Evolutionary conservation across 2,113 vertebrate species (phyloP), one percentile per base, ranked within the genome.

Genomic region (Aegotheles bennettii): DNA sequence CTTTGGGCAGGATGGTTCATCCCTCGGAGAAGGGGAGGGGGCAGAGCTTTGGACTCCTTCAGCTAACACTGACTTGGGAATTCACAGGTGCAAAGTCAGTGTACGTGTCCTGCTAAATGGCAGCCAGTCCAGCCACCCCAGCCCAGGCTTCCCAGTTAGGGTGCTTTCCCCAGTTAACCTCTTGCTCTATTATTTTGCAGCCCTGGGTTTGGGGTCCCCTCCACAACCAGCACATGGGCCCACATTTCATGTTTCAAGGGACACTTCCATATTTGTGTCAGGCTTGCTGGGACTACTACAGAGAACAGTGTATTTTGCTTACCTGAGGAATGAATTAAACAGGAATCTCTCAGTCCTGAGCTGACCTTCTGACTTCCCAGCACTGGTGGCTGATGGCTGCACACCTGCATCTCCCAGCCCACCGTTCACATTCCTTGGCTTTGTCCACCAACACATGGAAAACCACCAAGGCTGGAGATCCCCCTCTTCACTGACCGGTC

Each of bases 401-500:
- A 67, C 4, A 1, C 0, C 0, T 18, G 17, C n/a, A 15, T n/a
- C 56, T 84, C 57, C 57, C 63, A 47, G 25, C 26, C 13, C 1
- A 1, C 18, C 1, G 6, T 11, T 38, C 21, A 8, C 40, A 17
- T 48, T 25, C 48, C 48, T 14, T 2, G 13, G 50, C 59, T 73
- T 65, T 74, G 17, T 12, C 51, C 26, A 42, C 50, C 67, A 36
- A 61, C 26, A 70, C 26, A 40, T 48, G 42, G 48, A 28, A 84
- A 63, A 63, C 42, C 4, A 1, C 26, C 35, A 19, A 20, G 40
- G 36, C 80, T 54, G 40, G 48, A 29, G 71, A 50, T 16, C 4
- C 17, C 17, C 21, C 29, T 36, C 56, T 42, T 15, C 13, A 8
- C 64, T 36, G 35, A 63, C 31, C 4, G 0, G 17, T 40, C 11